phyloP scores from a whole-genome alignment of 1,140 invertebrate genomes.

The Teleogryllus occipitalis region DNA sequence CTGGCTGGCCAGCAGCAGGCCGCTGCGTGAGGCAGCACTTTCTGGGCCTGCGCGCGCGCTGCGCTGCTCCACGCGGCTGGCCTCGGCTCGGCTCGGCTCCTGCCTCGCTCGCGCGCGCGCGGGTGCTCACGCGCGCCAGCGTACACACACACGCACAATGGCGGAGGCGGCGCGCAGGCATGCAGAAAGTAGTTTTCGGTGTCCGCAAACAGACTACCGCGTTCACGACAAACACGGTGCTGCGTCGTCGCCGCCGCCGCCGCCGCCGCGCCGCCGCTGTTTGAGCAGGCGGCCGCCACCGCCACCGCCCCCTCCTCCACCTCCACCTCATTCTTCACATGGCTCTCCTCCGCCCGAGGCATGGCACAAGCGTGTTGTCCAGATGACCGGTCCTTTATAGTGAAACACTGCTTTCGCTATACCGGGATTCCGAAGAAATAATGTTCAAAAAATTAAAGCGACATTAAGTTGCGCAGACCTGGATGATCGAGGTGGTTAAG shows the following conservation, averaged over 20 bases:
- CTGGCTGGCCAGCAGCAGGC: too few relatives aligned
- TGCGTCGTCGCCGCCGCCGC: neutral
- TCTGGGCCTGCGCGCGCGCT: too few relatives aligned
- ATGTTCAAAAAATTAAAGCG: neutral
- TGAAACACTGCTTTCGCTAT: too few relatives aligned
- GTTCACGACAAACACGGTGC: neutral
- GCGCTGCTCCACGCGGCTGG: too few relatives aligned
- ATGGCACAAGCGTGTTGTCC: neutral
- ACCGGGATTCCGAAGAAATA: too few relatives aligned
- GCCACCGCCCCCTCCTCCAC: neutral
- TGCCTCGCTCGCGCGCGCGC: neutral
- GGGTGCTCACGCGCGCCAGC: neutral
- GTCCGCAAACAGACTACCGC: constrained; percentile 2
- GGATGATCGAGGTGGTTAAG: too few relatives aligned
- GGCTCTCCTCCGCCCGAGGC: neutral
- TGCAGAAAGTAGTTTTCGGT: constrained; percentile 1
- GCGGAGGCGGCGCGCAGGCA: neutral
- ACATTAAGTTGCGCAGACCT: too few relatives aligned
- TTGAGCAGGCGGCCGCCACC: neutral
- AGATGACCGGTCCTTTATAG: neutral
- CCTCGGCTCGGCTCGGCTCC: too few relatives aligned
- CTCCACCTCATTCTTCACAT: neutral
- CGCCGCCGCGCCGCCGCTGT: neutral
- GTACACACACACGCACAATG: neutral
- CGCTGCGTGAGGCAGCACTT: too few relatives aligned